Percentiles rank a stretch among this genome's conserved stretches.
Evolutionary conservation across 2,888 invertebrate genomes (phyloP).

Genomic region (Pteria penguin): DNA sequence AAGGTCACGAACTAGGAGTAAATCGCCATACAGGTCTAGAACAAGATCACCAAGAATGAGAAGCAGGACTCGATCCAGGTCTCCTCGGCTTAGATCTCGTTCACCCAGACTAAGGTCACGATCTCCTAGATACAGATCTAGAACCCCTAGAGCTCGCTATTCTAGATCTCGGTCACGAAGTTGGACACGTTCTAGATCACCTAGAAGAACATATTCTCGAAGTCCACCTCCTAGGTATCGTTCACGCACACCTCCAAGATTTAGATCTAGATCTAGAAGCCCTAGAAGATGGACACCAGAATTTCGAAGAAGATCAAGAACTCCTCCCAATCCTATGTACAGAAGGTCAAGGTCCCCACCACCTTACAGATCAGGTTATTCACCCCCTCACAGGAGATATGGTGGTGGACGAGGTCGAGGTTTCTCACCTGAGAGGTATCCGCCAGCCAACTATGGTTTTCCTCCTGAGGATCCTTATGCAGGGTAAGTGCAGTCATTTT

Average conservation of each 20-base stretch:
- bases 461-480: slow-evolving; percentile 9
- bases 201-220: slow-evolving; percentile 50
- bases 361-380: neutral
- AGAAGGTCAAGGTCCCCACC: slow-evolving; percentile 44
- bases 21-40: slow-evolving; percentile 16
- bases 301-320: slow-evolving; percentile 22
- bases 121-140: slow-evolving; percentile 46
- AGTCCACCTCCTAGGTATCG: slow-evolving; percentile 44
- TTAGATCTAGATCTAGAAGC: slow-evolving; percentile 46
- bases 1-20: slow-evolving; percentile 26
- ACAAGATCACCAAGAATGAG: slow-evolving; percentile 23
- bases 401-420: neutral
- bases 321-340: neutral
- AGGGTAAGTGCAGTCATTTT: neutral
- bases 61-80: slow-evolving; percentile 7
- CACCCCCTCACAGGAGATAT: slow-evolving; percentile 17
- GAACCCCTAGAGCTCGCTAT: slow-evolving; percentile 17
- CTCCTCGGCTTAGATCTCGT: slow-evolving; percentile 28
- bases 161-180: slow-evolving; percentile 8
- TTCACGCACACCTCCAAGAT: slow-evolving; percentile 37
- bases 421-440: slow-evolving; percentile 11
- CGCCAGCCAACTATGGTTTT: slow-evolving; percentile 27
- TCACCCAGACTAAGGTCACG: slow-evolving; percentile 34
- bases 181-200: slow-evolving; percentile 29
- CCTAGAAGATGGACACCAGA: slow-evolving; percentile 39